Conservation (phyloP, 2,888 invertebrate species). For the Nomada ruficornis region DNA sequence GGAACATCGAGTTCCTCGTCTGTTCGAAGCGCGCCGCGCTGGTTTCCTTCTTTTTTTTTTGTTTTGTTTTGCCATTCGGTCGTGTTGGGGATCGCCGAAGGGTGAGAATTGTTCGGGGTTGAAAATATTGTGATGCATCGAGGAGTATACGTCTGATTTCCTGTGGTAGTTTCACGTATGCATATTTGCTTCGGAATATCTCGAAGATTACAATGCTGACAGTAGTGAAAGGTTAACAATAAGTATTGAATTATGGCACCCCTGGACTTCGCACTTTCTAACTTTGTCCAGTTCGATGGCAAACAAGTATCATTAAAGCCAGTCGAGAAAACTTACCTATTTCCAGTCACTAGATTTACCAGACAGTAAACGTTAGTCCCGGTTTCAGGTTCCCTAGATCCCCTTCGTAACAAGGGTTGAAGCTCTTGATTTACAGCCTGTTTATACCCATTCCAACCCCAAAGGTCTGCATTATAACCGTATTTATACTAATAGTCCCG, state of each 20-base stretch:
- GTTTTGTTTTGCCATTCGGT: constrained; percentile 11
- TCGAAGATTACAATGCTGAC: not conserved
- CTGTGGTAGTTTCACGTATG: no score
- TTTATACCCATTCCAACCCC: constrained; percentile 81
- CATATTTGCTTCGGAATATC: not conserved
- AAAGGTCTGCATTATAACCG: constrained; percentile 80
- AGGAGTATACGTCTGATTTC: no score
- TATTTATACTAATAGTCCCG: constrained; percentile 82
- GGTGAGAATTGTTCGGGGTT: not conserved
- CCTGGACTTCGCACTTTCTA: not conserved
- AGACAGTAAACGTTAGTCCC: constrained; percentile 65
- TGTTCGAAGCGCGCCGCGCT: not conserved
- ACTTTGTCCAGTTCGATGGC: not conserved
- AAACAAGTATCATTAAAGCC: not conserved
- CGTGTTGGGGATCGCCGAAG: not conserved
- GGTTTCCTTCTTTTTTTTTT: not conserved
- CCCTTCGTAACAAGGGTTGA: constrained; percentile 65
- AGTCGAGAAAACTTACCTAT: not conserved
- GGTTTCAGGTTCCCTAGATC: constrained; percentile 62
- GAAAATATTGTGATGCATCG: no score
- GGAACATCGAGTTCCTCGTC: not conserved
- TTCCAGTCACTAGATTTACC: constrained; percentile 34
- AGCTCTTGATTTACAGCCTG: constrained; percentile 82
- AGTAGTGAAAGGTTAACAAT: no score
- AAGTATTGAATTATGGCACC: not conserved